Base-by-base conservation (phyloP, 2,888 invertebrate genomes). In the Dioctria linearis region DNA sequence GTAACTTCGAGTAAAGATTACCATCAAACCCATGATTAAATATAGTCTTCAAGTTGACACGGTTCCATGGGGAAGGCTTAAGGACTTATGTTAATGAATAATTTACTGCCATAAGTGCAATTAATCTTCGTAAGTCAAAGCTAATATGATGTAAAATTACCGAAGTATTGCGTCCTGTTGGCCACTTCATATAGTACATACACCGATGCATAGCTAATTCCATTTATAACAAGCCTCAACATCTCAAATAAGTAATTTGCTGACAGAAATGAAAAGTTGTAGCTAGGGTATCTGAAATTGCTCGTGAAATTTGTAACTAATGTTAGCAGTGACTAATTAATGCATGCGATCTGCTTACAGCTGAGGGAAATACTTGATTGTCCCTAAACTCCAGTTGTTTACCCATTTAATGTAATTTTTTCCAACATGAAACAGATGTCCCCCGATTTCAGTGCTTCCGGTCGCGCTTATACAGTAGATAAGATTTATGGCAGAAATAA, bases 91-190 rank as follows among this genome's bases (percentile, higher is more conserved):
- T 39, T 69, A 13, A 69, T 69, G 51, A 69, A 69, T 69, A 69
- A 69, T 69, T 54, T 39, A 69, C 69, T 39, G 4, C n/a, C 69
- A 46, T 69, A 37, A 46, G 69, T 69, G 51, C 69, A 69, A 69
- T 69, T 69, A 69, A 69, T 69, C 69, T 69, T 54, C 51, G 69
- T 37, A 67, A 67, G 67, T 46, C 69, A 69, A 69, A 51, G 69
- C 39, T 51, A 69, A 51, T 51, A 49, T 49, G 11, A 40, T 51
- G 69, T 51, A 51, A 51, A 69, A 69, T 46, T 69, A 51, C 69
- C 51, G 51, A 69, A 51, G 69, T 69, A 49, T 69, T 69, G 49
- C 69, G 40, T 37, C 37, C 49, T n/a, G 11, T 49, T 69, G 9
- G 49, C 37, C 49, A 69, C 25, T 69, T 69, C 39, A 69, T 8